Evolutionary conservation across 2,797 vertebrate genomes (phyloP).

Genomic region (Xenopus petersii): DNA sequence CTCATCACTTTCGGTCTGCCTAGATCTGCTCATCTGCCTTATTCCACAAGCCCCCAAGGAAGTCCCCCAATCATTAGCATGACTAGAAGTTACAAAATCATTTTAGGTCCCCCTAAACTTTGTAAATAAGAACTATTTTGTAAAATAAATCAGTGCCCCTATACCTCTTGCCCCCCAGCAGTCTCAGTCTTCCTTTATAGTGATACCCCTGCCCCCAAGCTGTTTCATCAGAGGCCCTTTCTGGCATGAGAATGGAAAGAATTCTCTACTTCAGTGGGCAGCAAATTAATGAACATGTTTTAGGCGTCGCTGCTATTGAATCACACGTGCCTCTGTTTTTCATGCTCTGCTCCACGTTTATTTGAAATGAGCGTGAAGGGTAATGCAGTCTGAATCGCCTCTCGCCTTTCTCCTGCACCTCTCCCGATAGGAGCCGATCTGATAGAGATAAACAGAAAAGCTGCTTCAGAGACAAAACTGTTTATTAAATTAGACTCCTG

Average conservation of each 20-base stretch:
- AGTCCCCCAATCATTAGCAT: too few species aligned
- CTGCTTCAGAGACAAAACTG: constrained; percentile 21
- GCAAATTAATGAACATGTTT: constrained; percentile 6
- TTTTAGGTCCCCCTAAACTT: too few species aligned
- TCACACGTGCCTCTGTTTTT: constrained; percentile 5
- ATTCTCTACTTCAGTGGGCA: background rate
- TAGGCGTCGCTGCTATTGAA: constrained; percentile 12
- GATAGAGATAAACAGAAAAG: constrained; percentile 35
- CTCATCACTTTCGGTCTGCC: too few species aligned
- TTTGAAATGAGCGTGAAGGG: constrained; percentile 38
- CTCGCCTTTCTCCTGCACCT: constrained; percentile 8
- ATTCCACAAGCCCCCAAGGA: too few species aligned
- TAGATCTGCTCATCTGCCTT: too few species aligned
- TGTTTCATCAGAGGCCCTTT: too few species aligned
- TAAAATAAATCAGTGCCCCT: too few species aligned
- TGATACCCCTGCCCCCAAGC: too few species aligned
- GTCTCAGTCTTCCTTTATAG: too few species aligned
- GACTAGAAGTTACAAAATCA: too few species aligned
- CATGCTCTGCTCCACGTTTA: constrained; percentile 1
- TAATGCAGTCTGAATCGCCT: background rate
- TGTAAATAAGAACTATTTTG: too few species aligned
- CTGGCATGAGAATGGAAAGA: background rate
- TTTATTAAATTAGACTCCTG: constrained; percentile 38
- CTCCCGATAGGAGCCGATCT: constrained; percentile 39
- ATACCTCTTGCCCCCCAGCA: too few species aligned